Base-by-base conservation (phyloP, 2,888 invertebrate species). In the Thumatha senex region DNA sequence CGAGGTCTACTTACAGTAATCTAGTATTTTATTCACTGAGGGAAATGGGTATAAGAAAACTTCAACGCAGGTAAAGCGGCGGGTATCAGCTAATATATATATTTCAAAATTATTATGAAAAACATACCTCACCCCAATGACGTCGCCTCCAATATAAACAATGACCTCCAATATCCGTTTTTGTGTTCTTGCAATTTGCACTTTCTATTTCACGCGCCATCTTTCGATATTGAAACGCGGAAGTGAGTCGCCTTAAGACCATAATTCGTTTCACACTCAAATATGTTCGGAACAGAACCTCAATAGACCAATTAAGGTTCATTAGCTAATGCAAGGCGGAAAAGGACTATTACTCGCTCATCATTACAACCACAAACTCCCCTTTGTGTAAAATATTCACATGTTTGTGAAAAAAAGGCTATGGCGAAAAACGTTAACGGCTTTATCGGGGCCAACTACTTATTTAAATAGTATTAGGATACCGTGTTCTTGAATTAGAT, bases 251-350 rank as follows among this genome's bases (percentile, higher is more conserved):
- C 52, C 59, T 54, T 40, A 44, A 60, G 51, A 47, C 11, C 39
- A 47, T 64, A 63, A 68, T 80, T 79, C 74, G 76, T 80, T 86
- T 86, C 81, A 87, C 89, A 83, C 89, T 73, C 67, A 72, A 74
- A 67, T 75, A 78, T 71, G 62, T 72, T 77, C 65, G 64, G 58
- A 71, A 68, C 72, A 72, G 67, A 76, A 71, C 76, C 78, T 80
- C 84, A 86, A 89, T 88, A 87, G 88, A 89, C 84, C 84, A 83
- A 90, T 90, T 89, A 83, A 74, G 75, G 78, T 80, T 85, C 86
- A 89, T 89, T 89, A 88, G 83, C 84, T 85, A 89, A 89, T 84
- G 80, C 82, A 74, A 66, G 66, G 84, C 88, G 90, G 90, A 91
- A 89, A 78, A 74, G 61, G 70, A 72, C 75, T 76, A 89, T 90